Evolutionary conservation across 2,797 vertebrate genomes (phyloP).

Genomic region (Sebastes matsubarae): DNA sequence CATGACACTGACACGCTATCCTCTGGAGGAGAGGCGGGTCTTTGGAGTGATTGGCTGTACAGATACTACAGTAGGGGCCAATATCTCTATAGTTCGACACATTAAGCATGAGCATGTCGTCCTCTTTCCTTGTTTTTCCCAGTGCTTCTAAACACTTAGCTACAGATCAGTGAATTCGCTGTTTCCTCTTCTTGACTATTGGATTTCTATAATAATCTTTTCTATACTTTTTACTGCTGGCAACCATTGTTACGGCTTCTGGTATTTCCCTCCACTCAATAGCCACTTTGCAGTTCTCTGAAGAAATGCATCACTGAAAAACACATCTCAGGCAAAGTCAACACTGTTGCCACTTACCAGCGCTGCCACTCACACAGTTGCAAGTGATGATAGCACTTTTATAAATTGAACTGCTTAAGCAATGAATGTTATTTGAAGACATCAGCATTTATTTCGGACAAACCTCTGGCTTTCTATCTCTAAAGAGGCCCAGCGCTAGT

Average conservation of each 20-base stretch:
- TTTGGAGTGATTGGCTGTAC: no score
- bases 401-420: not conserved
- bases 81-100: not conserved
- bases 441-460: not conserved
- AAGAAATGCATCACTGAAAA: not conserved
- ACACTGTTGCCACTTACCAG: not conserved
- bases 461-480: not conserved
- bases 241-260: not conserved
- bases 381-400: not conserved
- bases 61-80: not conserved
- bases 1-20: no score
- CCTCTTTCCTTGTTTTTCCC: not conserved
- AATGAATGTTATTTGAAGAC: not conserved
- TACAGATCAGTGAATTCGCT: not conserved
- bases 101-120: not conserved
- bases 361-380: not conserved
- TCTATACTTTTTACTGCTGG: not conserved
- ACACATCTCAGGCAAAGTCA: not conserved
- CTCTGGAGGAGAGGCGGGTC: no score
- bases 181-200: not conserved
- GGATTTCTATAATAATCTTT: not conserved
- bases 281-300: not conserved
- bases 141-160: not conserved
- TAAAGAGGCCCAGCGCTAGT: not conserved
- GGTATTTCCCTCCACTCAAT: not conserved